Base-by-base conservation (phyloP, 2,113 vertebrate genomes). In the Bagarius yarrelli region DNA sequence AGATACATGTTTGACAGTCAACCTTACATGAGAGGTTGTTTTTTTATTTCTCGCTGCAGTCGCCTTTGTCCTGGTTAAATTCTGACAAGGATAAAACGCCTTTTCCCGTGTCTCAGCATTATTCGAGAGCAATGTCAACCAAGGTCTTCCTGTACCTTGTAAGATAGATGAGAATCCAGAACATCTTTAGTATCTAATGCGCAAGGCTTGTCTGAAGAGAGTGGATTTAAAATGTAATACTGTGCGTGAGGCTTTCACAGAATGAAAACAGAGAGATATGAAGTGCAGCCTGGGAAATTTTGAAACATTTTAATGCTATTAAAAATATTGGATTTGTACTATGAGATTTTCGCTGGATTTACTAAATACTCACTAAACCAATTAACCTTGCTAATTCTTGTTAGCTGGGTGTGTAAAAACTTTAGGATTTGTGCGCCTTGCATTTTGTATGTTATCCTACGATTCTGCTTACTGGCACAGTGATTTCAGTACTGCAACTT, bases 171-270 rank as follows among this genome's bases (percentile, higher is more conserved):
- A 70, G 59, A 79, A 56, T 83, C 57, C 83, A 78, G 66, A 80
- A 76, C 73, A 78, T 82, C 79, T 80, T 78, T 52, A 34, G 64
- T 63, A 73, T 55, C 81, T 85, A 87, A 85, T 82, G 71, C 79
- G 76, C 30, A 63, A 67, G 56, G 72, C 79, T 67, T 85, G 76
- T 81, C 73, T 76, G 70, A 73, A 57, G 60, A 74, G 79, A 85
- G 82, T 80, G 81, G 57, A 53, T 75, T 85, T 83, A 83, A 85
- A 85, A 52, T 82, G 83, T 87, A 82, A 85, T 87, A 83, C 40
- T 57, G 30, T 67, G 4, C 25, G 32, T 25, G 18, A 67, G 66
- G 66, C 63, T 75, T 83, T 80, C 73, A 77, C 27, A 27, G 40
- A 15, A 53, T 64, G 73, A 83, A 44, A 47, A 72, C 44, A 60